Evolutionary conservation across 2,113 vertebrate species (phyloP).

Genomic region (Verasper variegatus): DNA sequence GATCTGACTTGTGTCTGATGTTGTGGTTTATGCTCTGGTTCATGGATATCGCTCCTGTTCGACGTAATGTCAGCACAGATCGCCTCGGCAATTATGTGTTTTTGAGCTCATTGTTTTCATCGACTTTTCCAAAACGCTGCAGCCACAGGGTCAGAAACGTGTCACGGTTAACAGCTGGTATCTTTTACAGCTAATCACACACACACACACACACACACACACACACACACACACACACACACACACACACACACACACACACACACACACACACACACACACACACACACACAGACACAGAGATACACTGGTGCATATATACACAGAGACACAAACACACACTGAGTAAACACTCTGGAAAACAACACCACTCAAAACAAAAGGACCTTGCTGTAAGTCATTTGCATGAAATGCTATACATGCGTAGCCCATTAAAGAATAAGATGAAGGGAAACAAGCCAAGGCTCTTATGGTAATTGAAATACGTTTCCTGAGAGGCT

Average conservation of each 20-base stretch:
- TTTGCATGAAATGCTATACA: constrained; percentile 57
- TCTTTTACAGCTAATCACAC: constrained; percentile 40
- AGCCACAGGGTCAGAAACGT: constrained; percentile 35
- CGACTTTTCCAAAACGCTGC: constrained; percentile 29
- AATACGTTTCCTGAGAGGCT: constrained; percentile 62
- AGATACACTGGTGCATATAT: background rate
- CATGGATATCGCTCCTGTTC: constrained; percentile 16
- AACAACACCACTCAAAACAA: constrained; percentile 26
- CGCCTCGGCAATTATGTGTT: constrained; percentile 32
- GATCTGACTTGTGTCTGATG: constrained; percentile 49
- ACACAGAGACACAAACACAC: background rate
- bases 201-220: constrained; percentile 8
- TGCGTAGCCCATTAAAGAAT: constrained; percentile 64
- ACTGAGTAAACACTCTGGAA: constrained; percentile 26
- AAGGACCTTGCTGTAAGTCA: constrained; percentile 32
- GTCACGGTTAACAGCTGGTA: constrained; percentile 28
- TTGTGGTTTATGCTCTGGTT: constrained; percentile 33
- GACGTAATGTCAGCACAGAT: constrained; percentile 16
- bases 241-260: constrained; percentile 4
- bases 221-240: background rate
- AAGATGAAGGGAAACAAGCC: constrained; percentile 53
- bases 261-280: constrained; percentile 2
- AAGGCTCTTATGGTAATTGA: constrained; percentile 76
- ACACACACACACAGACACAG: background rate
- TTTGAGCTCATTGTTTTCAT: constrained; percentile 50